Evolutionary conservation across 2,888 invertebrate species (phyloP).

Genomic region (Hydrotaea diabolus): DNA sequence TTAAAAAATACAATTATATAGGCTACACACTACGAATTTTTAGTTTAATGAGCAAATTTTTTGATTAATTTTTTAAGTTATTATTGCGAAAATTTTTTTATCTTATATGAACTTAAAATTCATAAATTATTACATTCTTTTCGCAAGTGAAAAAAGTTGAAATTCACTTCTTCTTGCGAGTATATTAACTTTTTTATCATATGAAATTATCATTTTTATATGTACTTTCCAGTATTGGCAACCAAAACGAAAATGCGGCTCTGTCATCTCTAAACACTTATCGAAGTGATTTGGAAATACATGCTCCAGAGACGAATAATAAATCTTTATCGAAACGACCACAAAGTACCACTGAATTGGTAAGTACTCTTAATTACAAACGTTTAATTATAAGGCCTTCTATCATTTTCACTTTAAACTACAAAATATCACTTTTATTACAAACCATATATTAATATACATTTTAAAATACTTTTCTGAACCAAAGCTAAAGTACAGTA

Average conservation of each 20-base stretch:
- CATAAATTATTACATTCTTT: too few species aligned
- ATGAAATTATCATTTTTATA: neutral
- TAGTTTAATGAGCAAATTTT: too few species aligned
- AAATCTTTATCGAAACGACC: constrained; percentile 81
- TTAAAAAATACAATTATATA: too few species aligned
- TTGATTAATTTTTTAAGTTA: too few species aligned
- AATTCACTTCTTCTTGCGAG: neutral
- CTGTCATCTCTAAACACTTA: constrained; percentile 82
- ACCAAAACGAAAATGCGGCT: constrained; percentile 77
- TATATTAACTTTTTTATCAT: neutral
- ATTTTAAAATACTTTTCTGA: constrained; percentile 9
- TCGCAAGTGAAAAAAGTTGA: too few species aligned
- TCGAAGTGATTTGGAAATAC: constrained; percentile 85
- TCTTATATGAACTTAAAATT: too few species aligned
- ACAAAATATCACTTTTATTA: neutral
- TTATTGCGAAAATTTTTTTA: too few species aligned
- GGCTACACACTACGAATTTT: too few species aligned
- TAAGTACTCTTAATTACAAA: constrained; percentile 71
- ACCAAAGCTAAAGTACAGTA: constrained; percentile 30
- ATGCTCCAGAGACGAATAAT: constrained; percentile 82
- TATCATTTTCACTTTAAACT: neutral
- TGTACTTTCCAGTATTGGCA: constrained; percentile 77
- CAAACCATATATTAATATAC: neutral
- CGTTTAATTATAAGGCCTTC: neutral
- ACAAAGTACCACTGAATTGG: constrained; percentile 81